Evolutionary conservation across 2,797 vertebrate species (phyloP).

Genomic region (Emydoidea blandingii): DNA sequence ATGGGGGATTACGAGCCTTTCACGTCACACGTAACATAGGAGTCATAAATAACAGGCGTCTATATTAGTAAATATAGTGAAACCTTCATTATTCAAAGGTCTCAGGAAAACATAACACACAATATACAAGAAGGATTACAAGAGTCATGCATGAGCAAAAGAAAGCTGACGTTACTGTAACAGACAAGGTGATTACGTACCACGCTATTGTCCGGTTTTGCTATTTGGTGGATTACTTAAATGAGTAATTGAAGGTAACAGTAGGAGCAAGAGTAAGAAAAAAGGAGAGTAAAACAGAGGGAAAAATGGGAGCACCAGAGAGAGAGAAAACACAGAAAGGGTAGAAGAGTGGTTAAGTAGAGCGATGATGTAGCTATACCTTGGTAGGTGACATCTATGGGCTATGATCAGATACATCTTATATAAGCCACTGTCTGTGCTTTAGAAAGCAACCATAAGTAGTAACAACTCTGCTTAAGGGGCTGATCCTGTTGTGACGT

Average conservation of each 20-base stretch:
- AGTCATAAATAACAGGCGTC: neutral
- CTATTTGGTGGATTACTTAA: neutral
- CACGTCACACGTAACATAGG: neutral
- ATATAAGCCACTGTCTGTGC: neutral
- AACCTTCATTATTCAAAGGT: neutral
- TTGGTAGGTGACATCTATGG: neutral
- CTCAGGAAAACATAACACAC: neutral
- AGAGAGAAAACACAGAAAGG: neutral
- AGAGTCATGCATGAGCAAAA: neutral
- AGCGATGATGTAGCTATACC: neutral
- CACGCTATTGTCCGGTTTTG: neutral
- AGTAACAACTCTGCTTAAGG: neutral
- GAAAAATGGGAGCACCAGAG: neutral
- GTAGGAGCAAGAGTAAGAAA: neutral
- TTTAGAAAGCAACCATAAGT: neutral
- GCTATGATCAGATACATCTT: neutral
- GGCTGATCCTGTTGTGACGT: neutral
- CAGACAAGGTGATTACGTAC: rapidly evolving
- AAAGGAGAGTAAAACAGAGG: neutral
- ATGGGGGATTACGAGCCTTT: neutral
- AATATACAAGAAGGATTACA: neutral
- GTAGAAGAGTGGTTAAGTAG: neutral
- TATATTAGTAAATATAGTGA: neutral
- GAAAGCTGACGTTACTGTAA: neutral
- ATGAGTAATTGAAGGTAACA: constrained; percentile 1